These are phyloP conservation scores for Corapipo altera DNA, from an alignment of 2,113 vertebrate genomes.

Conservation along the genomic window DNA sequence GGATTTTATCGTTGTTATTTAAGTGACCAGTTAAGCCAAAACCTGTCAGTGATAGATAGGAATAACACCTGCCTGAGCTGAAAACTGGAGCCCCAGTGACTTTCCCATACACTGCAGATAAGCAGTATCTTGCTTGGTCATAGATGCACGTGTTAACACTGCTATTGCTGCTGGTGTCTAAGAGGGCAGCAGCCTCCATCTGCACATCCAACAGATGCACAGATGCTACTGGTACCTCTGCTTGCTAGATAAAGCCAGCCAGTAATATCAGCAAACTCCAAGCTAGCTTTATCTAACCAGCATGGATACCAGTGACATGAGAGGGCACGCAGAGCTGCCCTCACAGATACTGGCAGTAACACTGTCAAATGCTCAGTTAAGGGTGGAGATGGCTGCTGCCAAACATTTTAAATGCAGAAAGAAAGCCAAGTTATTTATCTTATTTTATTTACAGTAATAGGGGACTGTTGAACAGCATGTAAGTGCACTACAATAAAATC, in stretches of 20 bases:
- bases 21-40: background rate
- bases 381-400: background rate
- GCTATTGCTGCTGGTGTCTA: background rate
- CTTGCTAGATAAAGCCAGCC: conserved; percentile 26
- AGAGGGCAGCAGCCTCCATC: conserved; percentile 16
- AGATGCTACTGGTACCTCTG: conserved; percentile 24
- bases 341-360: background rate
- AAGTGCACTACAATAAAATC: conserved; percentile 48
- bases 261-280: conserved; percentile 13
- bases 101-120: background rate
- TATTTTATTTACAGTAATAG: conserved; percentile 54
- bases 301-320: background rate
- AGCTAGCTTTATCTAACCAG: conserved; percentile 9
- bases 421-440: conserved; percentile 47
- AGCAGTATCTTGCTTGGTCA: background rate
- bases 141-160: background rate
- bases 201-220: conserved; percentile 16
- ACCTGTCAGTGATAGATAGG: conserved; percentile 17
- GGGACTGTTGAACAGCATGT: background rate
- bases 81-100: background rate
- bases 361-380: background rate
- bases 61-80: conserved; percentile 13
- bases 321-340: background rate
- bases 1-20: background rate
- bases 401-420: conserved; percentile 9